phyloP scores from a whole-genome alignment of 2,888 invertebrate species.

The Ischnura elegans region DNA sequence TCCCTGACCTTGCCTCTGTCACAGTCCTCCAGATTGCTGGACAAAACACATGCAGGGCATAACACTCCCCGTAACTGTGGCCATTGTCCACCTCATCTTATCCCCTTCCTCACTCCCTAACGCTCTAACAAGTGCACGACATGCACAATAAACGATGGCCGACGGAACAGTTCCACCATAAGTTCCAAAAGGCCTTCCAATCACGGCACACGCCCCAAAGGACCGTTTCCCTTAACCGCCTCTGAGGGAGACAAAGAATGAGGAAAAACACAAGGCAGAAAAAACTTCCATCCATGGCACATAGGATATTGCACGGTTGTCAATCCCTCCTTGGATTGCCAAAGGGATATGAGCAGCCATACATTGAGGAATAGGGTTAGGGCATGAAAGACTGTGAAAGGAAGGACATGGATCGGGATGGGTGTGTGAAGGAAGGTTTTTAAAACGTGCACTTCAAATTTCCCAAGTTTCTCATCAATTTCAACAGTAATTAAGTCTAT shows the following conservation, averaged over 20 bases:
- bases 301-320: background rate
- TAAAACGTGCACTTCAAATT: background rate
- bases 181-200: background rate
- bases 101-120: background rate
- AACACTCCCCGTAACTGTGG: background rate
- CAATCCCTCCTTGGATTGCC: background rate
- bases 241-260: slow-evolving; percentile 60
- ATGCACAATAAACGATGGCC: background rate
- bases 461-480: background rate
- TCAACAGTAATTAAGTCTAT: background rate
- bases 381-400: background rate
- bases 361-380: background rate
- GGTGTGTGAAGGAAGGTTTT: background rate
- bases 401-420: background rate
- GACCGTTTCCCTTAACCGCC: slow-evolving; percentile 13
- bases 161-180: slow-evolving; percentile 46
- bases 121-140: background rate
- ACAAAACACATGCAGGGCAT: background rate
- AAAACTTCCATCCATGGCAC: slow-evolving; percentile 36
- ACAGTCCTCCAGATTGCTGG: slow-evolving; percentile 11
- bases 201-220: background rate
- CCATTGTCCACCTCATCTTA: background rate
- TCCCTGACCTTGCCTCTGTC: background rate
- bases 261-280: slow-evolving; percentile 56
- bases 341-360: background rate